A percentile compares a stretch with the other conserved stretches of the same genome.
phyloP scores from a whole-genome alignment of 2,113 vertebrate species.

The Etheostoma cragini region DNA sequence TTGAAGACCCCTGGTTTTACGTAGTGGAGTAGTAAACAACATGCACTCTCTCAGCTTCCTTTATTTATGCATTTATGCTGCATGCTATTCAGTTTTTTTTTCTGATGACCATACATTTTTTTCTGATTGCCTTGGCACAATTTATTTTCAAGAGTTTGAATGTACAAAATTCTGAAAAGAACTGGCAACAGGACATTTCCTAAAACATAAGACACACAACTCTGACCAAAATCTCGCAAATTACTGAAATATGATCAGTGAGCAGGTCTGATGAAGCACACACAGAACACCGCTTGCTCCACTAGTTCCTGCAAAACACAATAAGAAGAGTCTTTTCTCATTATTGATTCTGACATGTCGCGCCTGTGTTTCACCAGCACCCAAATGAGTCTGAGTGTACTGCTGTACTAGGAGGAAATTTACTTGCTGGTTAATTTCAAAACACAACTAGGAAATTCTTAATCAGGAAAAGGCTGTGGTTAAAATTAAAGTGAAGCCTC shows the following conservation, averaged over 20 bases:
- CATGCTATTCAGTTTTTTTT: neutral
- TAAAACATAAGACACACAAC: neutral
- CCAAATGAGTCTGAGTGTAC: neutral
- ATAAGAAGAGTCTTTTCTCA: neutral
- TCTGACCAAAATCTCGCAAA: neutral
- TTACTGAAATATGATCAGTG: neutral
- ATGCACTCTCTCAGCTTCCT: neutral
- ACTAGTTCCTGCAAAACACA: neutral
- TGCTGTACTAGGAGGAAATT: neutral
- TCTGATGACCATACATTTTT: slow-evolving; percentile 35
- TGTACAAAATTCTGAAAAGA: slow-evolving; percentile 24
- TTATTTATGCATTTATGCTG: slow-evolving; percentile 13
- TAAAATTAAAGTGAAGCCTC: neutral
- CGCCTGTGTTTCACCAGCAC: neutral
- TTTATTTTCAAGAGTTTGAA: slow-evolving; percentile 38
- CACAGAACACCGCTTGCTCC: neutral
- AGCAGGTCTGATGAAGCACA: neutral
- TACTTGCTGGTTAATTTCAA: neutral
- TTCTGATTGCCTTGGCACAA: slow-evolving; percentile 37
- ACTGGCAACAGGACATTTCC: slow-evolving; percentile 23
- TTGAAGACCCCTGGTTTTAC: neutral
- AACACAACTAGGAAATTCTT: neutral
- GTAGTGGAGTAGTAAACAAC: neutral
- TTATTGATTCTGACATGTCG: neutral
- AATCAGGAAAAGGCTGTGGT: neutral